These are phyloP conservation scores for Hemiscyllium ocellatum DNA, from an alignment of 2,113 vertebrate species.

Conservation along the genomic window DNA sequence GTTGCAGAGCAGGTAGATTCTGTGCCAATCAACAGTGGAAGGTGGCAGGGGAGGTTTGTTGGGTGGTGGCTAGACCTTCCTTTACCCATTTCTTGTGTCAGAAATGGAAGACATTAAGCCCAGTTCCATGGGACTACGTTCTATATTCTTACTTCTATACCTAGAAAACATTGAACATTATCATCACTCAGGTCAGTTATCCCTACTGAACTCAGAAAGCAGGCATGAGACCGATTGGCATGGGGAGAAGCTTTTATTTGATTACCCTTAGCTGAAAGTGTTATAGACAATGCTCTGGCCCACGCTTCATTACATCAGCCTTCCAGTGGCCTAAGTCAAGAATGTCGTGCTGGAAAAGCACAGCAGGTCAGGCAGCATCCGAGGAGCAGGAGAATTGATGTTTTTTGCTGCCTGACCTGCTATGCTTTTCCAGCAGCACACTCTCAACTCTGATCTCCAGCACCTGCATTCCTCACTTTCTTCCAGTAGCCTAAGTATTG, in stretches of 20 bases:
- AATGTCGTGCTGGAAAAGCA: too few relatives aligned
- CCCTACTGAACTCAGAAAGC: background rate
- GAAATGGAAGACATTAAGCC: background rate
- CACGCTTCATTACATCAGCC: too few relatives aligned
- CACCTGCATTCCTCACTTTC: too few relatives aligned
- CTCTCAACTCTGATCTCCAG: too few relatives aligned
- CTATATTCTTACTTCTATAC: background rate
- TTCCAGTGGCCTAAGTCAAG: too few relatives aligned
- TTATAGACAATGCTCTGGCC: background rate
- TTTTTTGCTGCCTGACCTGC: too few relatives aligned
- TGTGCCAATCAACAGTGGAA: background rate
- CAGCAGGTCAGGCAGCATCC: too few relatives aligned
- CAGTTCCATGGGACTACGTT: background rate
- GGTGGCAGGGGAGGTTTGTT: background rate
- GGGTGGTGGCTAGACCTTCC: background rate
- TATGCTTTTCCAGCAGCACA: too few relatives aligned
- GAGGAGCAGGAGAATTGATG: too few relatives aligned
- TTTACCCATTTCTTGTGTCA: background rate
- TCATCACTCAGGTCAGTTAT: background rate
- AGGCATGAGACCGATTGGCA: background rate
- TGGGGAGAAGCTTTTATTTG: background rate
- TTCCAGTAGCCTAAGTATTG: background rate
- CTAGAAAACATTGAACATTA: background rate
- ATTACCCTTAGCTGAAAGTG: background rate
- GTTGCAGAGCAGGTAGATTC: background rate